Evolutionary conservation across 1,140 invertebrate genomes (phyloP).

Genomic region (Scaptomyza hsui): DNA sequence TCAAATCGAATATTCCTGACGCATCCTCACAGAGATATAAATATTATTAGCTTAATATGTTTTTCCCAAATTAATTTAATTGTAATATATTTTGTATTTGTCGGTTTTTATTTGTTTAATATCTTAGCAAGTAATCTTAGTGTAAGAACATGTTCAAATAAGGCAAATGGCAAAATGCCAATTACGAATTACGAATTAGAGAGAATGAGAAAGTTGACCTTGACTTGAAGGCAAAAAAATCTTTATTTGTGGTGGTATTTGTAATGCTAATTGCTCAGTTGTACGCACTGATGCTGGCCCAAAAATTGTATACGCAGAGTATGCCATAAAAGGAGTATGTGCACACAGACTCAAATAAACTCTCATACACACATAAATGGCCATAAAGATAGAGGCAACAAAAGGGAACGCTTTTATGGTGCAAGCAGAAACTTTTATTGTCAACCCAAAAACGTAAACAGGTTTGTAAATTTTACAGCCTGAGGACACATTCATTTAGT

Average conservation of each 20-base stretch:
- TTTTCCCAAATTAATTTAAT: no score
- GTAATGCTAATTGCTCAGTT: conserved; percentile 37
- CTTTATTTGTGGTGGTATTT: conserved; percentile 17
- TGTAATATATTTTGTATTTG: no score
- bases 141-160: no score
- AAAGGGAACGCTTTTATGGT: conserved; percentile 46
- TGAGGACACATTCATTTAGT: conserved; percentile 2
- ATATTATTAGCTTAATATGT: not conserved
- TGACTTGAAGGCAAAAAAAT: not conserved
- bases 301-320: conserved; percentile 45
- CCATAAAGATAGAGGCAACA: conserved; percentile 59
- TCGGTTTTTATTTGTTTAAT: no score
- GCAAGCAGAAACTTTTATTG: conserved; percentile 38
- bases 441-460: not conserved
- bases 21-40: not conserved
- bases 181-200: not conserved
- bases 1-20: conserved; percentile 11
- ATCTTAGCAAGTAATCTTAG: no score
- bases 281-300: conserved; percentile 34
- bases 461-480: conserved; percentile 6
- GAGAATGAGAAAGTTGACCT: not conserved
- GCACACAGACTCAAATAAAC: not conserved
- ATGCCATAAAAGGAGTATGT: conserved; percentile 50
- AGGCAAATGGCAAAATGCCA: no score
- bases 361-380: conserved; percentile 10